Evolutionary conservation across 2,888 invertebrate genomes (phyloP).

Genomic region (Philhelius pedissequus): DNA sequence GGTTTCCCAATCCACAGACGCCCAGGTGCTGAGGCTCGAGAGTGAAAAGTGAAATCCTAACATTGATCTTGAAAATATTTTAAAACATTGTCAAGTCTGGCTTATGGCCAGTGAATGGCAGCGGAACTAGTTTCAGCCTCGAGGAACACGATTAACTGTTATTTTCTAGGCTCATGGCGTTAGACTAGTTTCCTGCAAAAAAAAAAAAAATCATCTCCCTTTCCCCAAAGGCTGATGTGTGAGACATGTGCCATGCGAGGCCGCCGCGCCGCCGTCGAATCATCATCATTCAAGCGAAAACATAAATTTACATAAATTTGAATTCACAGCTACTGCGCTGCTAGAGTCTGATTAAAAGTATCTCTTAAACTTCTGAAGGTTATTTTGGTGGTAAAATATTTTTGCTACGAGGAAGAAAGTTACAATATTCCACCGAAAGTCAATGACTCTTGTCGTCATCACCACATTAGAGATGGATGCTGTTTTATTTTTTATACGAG

Average conservation of each 20-base stretch:
- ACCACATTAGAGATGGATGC: background rate
- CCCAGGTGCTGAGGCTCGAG: background rate
- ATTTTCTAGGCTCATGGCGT: slow-evolving; percentile 17
- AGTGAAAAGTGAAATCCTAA: slow-evolving; percentile 55
- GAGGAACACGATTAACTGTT: slow-evolving; percentile 30
- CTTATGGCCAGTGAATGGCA: background rate
- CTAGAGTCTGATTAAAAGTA: background rate
- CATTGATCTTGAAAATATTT: slow-evolving; percentile 61
- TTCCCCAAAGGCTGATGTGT: background rate
- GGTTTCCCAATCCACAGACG: background rate
- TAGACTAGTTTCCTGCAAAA: slow-evolving; percentile 22
- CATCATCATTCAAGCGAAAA: background rate
- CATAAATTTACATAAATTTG: slow-evolving; percentile 54
- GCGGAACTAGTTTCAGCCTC: slow-evolving; percentile 31
- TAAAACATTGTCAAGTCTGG: background rate
- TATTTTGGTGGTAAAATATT: slow-evolving; percentile 2
- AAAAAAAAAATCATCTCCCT: background rate
- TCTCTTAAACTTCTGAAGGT: slow-evolving; percentile 13
- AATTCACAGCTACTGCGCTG: slow-evolving; percentile 12
- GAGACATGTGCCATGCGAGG: background rate
- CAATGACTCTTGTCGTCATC: slow-evolving; percentile 39
- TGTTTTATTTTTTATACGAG: background rate
- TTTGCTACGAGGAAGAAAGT: slow-evolving; percentile 58
- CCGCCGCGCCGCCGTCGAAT: background rate
- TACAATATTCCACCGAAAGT: slow-evolving; percentile 30